Evolutionary conservation across 2,113 vertebrate genomes (phyloP).

Genomic region (Deroptyus accipitrinus): DNA sequence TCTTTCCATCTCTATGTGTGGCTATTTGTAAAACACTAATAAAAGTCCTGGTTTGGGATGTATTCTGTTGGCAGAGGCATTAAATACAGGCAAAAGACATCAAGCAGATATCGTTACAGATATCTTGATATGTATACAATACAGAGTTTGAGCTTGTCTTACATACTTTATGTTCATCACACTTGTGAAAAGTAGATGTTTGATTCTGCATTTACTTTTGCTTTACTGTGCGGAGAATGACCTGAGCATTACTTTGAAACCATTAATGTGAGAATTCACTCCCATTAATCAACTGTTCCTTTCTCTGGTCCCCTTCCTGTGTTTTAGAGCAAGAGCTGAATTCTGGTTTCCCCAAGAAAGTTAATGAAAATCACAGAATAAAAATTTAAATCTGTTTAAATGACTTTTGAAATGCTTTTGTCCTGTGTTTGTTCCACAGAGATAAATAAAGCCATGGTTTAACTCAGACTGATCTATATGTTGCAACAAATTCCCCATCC

Average conservation of each 20-base stretch:
- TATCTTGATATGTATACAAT: neutral
- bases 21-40: neutral
- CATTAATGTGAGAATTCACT: neutral
- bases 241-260: neutral
- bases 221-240: neutral
- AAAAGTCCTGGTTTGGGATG: neutral
- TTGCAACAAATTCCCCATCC: neutral
- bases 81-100: neutral
- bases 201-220: neutral
- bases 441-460: neutral
- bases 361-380: neutral
- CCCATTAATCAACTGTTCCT: neutral
- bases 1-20: neutral
- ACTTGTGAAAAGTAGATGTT: neutral
- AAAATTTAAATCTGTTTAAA: neutral
- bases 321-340: neutral
- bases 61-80: neutral
- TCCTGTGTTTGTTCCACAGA: neutral
- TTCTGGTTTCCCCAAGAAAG: neutral
- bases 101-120: neutral
- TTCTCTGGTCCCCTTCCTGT: fast-evolving
- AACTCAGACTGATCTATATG: fast-evolving
- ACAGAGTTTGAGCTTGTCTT: neutral
- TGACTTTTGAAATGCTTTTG: neutral
- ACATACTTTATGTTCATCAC: neutral